Evolutionary conservation across 2,113 vertebrate species (phyloP), one percentile per base, ranked within the genome.

Genomic region (Carassius gibelio): DNA sequence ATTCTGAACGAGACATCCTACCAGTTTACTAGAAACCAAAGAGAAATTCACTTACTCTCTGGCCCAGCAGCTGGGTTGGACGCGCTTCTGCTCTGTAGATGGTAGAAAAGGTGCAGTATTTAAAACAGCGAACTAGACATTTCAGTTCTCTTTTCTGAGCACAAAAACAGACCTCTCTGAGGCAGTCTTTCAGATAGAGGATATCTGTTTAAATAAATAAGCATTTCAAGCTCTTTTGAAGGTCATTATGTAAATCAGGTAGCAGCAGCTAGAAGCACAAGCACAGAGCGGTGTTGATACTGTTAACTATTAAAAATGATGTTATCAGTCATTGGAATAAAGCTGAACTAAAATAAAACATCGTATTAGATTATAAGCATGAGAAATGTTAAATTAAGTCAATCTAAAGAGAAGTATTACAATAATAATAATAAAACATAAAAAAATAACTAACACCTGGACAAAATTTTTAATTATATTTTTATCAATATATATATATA

Each of bases 171-270:
- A 23, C 21, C 38, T 19, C 0, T 2, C 55, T 61, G 55, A n/a
- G 9, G 10, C 19, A n/a, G 11, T 13, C 34, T 26, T 48, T n/a
- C 61, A 30, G 45, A 62, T 4, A 79, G 36, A 59, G 75, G 87
- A 90, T 52, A 14, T 75, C 5, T 72, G 52, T 34, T 42, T 19
- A 68, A n/a, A 36, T 5, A 79, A 26, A 64, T 45, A 80, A 74
- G 23, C 8, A 64, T 48, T 15, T 79, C 23, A 23, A 13, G 86
- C 88, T 77, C 76, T 87, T 85, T 86, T 89, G 87, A 82, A 87
- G 86, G 50, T 83, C 66, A 26, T 52, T 85, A 90, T 90, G 85
- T 84, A 92, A 92, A 91, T 45, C 14, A 34, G 30, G 13, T 13
- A 19, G 59, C 59, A 19, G 52, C 59, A 45, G 23, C 17, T n/a